Percentiles rank a stretch among this genome's conserved stretches.
Evolutionary conservation across 53 echinoderm and acorn worm species (phyloP).

Genomic region (Apostichopus leukothele): DNA sequence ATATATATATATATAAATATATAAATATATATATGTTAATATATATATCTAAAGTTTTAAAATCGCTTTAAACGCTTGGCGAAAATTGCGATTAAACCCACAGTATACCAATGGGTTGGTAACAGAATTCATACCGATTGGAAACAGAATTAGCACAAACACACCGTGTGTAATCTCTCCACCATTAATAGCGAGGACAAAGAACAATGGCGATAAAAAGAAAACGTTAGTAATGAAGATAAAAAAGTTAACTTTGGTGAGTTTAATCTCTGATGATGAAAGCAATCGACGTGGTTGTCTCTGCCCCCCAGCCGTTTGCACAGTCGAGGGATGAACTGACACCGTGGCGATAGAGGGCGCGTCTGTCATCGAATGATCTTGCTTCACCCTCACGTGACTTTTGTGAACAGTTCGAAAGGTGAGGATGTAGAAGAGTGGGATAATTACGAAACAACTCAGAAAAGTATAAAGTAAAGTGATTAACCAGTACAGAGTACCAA

Average conservation of each 20-base stretch:
- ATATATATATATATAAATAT: too few relatives aligned
- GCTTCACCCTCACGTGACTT: slow-evolving; percentile 23
- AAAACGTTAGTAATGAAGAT: slow-evolving; percentile 34
- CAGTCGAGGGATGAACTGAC: neutral
- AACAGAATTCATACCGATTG: slow-evolving; percentile 35
- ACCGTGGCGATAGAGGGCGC: neutral
- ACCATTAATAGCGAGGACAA: neutral
- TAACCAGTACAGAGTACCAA: slow-evolving; percentile 20
- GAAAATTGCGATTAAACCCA: slow-evolving; percentile 41
- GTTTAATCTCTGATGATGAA: slow-evolving; percentile 36
- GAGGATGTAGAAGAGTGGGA: slow-evolving; percentile 24
- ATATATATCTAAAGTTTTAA: neutral
- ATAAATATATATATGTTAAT: too few relatives aligned
- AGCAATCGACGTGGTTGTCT: neutral
- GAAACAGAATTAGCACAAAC: slow-evolving; percentile 9
- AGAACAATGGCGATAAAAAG: slow-evolving; percentile 25
- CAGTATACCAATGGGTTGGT: slow-evolving; percentile 45
- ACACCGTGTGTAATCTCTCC: slow-evolving; percentile 14
- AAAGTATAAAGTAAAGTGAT: slow-evolving; percentile 28
- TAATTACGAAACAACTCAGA: slow-evolving; percentile 24
- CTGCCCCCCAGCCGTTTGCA: neutral
- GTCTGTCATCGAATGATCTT: neutral
- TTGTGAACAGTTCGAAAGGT: slow-evolving; percentile 36
- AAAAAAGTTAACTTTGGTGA: slow-evolving; percentile 35
- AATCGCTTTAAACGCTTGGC: slow-evolving; percentile 18